A percentile compares a stretch with the other conserved stretches of the same genome.
Conservation (phyloP, 2,888 invertebrate genomes). For the Saturnia pavonia region DNA sequence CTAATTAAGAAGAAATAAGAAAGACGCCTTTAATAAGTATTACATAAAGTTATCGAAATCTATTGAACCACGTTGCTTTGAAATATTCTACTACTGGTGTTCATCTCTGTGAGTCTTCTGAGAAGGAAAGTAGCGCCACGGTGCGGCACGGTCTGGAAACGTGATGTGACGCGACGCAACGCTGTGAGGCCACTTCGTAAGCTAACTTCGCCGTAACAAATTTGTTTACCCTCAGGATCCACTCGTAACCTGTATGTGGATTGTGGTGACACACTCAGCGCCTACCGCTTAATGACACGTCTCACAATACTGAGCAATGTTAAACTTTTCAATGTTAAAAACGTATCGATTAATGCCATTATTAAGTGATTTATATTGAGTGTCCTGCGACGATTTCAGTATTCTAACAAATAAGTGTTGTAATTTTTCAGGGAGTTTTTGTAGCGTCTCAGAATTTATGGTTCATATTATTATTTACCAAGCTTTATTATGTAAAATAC, state of each 20-base stretch:
- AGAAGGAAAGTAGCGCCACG: background rate
- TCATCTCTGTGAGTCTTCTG: background rate
- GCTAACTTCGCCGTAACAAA: slow-evolving; percentile 31
- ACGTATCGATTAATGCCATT: too few species aligned
- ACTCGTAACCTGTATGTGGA: slow-evolving; percentile 11
- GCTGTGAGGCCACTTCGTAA: slow-evolving; percentile 9
- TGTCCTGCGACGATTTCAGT: too few species aligned
- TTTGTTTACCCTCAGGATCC: slow-evolving; percentile 30
- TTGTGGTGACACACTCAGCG: background rate
- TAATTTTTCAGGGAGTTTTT: too few species aligned
- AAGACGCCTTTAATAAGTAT: too few species aligned
- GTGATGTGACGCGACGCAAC: background rate
- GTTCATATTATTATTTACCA: too few species aligned
- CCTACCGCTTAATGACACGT: background rate
- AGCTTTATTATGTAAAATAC: too few species aligned
- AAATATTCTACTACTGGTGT: background rate
- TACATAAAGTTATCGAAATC: background rate
- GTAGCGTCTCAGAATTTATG: too few species aligned
- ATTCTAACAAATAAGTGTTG: too few species aligned
- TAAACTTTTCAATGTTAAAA: background rate
- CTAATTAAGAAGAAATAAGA: too few species aligned
- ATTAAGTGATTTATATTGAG: too few species aligned
- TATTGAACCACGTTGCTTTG: background rate
- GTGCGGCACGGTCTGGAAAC: background rate
- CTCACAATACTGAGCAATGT: background rate